Evolutionary conservation across 2,113 vertebrate genomes (phyloP).

Genomic region (Xiphias gladius): DNA sequence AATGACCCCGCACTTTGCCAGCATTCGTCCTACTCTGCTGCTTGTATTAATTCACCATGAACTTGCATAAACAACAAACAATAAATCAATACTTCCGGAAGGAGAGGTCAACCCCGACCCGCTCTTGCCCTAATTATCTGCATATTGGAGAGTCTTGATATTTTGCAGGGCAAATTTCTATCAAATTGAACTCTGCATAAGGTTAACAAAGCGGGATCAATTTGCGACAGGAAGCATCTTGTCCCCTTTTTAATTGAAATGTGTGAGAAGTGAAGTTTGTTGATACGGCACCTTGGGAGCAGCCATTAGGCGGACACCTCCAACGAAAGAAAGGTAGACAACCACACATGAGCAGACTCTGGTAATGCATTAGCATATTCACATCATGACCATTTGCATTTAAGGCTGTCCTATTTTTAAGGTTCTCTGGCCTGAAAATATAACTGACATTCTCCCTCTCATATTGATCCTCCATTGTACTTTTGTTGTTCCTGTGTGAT

Average conservation of each 20-base stretch:
- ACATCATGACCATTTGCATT: background rate
- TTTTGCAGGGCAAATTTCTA: slow-evolving; percentile 29
- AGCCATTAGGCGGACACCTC: background rate
- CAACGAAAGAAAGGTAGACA: background rate
- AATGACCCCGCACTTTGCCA: background rate
- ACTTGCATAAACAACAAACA: slow-evolving; percentile 52
- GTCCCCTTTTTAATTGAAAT: background rate
- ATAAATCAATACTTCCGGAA: slow-evolving; percentile 62
- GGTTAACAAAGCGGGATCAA: slow-evolving; percentile 8
- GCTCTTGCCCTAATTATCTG: slow-evolving; percentile 26
- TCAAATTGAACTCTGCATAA: slow-evolving; percentile 17
- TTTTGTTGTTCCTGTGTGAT: slow-evolving; percentile 1
- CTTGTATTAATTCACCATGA: slow-evolving; percentile 53
- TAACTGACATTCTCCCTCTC: background rate
- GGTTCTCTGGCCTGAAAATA: slow-evolving; percentile 10
- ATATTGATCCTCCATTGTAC: background rate
- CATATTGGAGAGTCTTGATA: slow-evolving; percentile 34
- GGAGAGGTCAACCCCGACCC: slow-evolving; percentile 47
- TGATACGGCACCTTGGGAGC: background rate
- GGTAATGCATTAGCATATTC: slow-evolving; percentile 3
- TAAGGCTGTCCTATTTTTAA: slow-evolving; percentile 15
- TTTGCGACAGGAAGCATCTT: background rate
- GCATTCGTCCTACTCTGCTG: background rate
- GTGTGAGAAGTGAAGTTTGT: background rate
- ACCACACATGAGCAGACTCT: background rate